A percentile compares a stretch with the other conserved stretches of the same genome.
These are phyloP conservation scores for Mus spretus DNA, from an alignment of 2,797 vertebrate species.

Conservation along the genomic window DNA sequence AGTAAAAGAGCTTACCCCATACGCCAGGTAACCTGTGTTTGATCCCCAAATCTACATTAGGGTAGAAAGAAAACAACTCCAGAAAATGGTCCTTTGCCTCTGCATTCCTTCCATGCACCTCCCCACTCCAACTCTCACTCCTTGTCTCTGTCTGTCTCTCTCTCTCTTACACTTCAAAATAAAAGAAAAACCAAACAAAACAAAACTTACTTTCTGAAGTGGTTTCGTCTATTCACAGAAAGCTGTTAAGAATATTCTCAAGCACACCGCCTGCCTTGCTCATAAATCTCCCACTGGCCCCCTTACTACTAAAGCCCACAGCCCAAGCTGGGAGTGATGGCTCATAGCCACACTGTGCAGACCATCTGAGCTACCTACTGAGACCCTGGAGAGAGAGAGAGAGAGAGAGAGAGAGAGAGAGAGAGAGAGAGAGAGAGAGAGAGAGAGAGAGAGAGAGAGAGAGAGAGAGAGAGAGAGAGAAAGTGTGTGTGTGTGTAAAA, in stretches of 20 bases:
- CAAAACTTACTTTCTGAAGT: constrained; percentile 41
- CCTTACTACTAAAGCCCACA: constrained; percentile 70
- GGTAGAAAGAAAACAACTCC: background rate
- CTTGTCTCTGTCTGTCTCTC: background rate
- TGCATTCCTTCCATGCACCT: too few species aligned
- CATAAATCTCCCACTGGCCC: background rate
- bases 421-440: too few species aligned
- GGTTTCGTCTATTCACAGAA: constrained; percentile 49
- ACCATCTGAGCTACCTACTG: background rate
- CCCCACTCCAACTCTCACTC: background rate
- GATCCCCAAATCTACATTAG: background rate
- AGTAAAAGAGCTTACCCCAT: background rate
- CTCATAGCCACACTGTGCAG: background rate
- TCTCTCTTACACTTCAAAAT: background rate
- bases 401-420: too few species aligned
- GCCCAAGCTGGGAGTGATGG: background rate
- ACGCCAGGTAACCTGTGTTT: background rate
- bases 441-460: too few species aligned
- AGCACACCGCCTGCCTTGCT: constrained; percentile 4
- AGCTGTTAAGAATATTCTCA: constrained; percentile 37
- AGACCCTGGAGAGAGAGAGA: background rate
- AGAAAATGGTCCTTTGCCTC: background rate
- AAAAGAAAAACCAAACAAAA: background rate
- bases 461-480: too few species aligned
- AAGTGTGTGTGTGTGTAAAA: too few species aligned